Base-by-base conservation (phyloP, 2,888 invertebrate species). In the Epirrita christyi region DNA sequence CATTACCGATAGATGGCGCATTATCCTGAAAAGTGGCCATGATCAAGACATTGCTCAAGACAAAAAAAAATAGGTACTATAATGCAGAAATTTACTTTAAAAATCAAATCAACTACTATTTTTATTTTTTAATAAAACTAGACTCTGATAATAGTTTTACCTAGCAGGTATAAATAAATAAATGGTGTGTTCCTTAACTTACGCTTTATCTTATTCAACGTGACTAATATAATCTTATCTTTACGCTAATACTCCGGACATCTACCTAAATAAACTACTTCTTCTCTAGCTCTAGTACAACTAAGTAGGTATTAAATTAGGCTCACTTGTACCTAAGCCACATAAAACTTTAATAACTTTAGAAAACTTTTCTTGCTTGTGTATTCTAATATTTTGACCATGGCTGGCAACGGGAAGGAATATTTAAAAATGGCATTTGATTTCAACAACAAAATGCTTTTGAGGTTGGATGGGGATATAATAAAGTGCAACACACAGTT, bases 401-500 rank as follows among this genome's bases (percentile, higher is more conserved):
- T 63, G 62, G 54, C 15, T 29, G 42, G 47, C n/a, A 37, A 54
- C 0, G 64, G 52, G n/a, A 55, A 59, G 61, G 66, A 70, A 42
- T 76, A 72, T 51, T 55, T 85, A 6, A 71, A 65, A 59, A 66
- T 74, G 48, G 73, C 78, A 68, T 67, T 80, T 46, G 66, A 80
- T 50, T 15, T 67, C 11, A 83, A 73, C 11, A 70, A 69, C 10
- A 76, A 68, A 61, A 65, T 75, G 60, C 61, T 87, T 11, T 56
- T 47, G 14, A 76, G 80, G 59, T 70, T 85, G 32, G 72, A 81
- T 51, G 40, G 54, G 13, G 74, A 78, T 8, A 61, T 89, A 45
- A 64, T 71, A 49, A 69, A 40, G n/a, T 84, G 78, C 63, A 67
- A 67, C 32, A 70, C 56, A 45, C 70, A 80, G 45, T 45, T 90